Evolutionary conservation across 2,888 invertebrate species (phyloP), one percentile per base, ranked within the genome.

Genomic region (Biston stratarius): DNA sequence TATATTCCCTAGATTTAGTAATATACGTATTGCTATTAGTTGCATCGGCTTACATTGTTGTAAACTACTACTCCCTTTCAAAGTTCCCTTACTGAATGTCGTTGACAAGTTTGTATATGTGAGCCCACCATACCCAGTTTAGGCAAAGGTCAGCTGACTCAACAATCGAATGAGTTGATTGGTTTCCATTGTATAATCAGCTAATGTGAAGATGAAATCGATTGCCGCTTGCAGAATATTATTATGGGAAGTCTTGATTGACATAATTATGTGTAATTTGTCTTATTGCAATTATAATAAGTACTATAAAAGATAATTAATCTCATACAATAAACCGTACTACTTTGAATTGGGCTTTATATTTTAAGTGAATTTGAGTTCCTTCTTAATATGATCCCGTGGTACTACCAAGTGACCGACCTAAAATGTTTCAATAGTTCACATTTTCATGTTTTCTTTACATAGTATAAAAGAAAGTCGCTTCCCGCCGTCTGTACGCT

Each of bases 71-170:
- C 24, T 24, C 24, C 24, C 24, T 24, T 24, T 24, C 24, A 24
- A 24, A 24, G 51, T 56, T 65, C 7, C 34, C 52, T 9, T 62
- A 62, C 67, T 67, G 62, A 42, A 45, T 52, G 10, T 61, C 42
- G 33, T 42, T 9, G 3, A n/a, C 44, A 38, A 38, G 3, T 38
- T 38, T 6, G 38, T 38, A 15, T 60, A 60, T 15, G 10, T 48
- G 40, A 34, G 38, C 45, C 56, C 45, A 67, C 51, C 53, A 56
- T 64, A 61, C 58, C 51, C 51, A 42, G 62, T 71, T 70, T 60
- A 53, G 71, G 72, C 34, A 66, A 71, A 73, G 73, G 73, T 74
- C 71, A 70, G 10, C 63, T 72, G 65, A 73, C 63, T 69, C 65
- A 61, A 72, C 71, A 70, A 68, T 61, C 51, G 68, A 56, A 68